Base-by-base conservation (phyloP, 2,888 invertebrate genomes). In the Eupeodes latifasciatus region DNA sequence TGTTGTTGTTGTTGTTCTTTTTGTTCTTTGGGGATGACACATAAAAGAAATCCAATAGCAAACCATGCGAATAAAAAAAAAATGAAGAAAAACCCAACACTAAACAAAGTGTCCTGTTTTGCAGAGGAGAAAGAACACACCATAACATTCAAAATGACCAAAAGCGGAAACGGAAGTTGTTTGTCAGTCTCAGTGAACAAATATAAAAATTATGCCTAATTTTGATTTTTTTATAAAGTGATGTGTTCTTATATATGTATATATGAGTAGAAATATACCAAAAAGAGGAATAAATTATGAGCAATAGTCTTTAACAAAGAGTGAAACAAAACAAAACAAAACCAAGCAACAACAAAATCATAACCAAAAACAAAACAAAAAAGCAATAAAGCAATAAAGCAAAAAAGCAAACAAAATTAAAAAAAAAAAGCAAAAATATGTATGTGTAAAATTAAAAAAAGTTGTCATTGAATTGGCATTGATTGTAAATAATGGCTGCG, bases 401-500 rank as follows among this genome's bases (percentile, higher is more conserved):
- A 27, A 27, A 3, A 27, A 27, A 27, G 27, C 27, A 27, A 53
- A 36, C 2, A 55, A 19, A 5, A 34, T 4, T 0, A 16, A 49
- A 64, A 83, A 78, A 19, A 19, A 19, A 19, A 19, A 19, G 19
- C 19, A 19, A 19, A 19, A 19, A 1, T 19, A 19, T 79, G 83
- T 59, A 19, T 75, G 66, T 55, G 61, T 66, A 59, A 49, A 83
- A 19, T n/a, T 61, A 12, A 51, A 12, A 12, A 59, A 78, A 27
- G n/a, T 44, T 47, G 44, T 76, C 71, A 76, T 55, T 64, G 47
- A 71, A 62, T 59, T 79, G 72, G 74, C 62, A 51, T 81, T 66
- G 75, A 71, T 71, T 88, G 90, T 90, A 90, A 88, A 90, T 91
- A 76, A 96, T 96, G 96, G 96, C 96, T 92, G 96, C 96, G 90